A percentile compares a stretch with the other conserved stretches of the same genome.
These are phyloP conservation scores for Cyclargus thomasi DNA, from an alignment of 1,140 invertebrate species.

Conservation along the genomic window DNA sequence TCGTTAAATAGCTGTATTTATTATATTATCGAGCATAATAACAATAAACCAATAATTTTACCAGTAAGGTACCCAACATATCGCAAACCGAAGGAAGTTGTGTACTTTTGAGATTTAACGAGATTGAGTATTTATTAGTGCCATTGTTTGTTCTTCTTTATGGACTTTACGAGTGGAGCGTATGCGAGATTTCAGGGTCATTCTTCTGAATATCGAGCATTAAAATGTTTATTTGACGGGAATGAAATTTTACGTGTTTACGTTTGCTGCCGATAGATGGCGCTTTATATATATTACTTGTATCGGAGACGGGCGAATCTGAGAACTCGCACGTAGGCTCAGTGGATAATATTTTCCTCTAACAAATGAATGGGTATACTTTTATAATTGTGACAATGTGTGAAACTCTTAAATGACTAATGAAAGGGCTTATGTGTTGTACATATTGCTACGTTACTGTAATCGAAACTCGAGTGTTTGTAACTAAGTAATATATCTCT, in stretches of 20 bases:
- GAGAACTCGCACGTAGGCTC: background rate
- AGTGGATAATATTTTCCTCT: background rate
- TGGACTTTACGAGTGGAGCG: background rate
- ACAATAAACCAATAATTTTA: constrained; percentile 7
- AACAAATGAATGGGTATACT: constrained; percentile 7
- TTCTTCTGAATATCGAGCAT: no score
- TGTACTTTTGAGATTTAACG: constrained; percentile 6
- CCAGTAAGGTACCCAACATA: constrained; percentile 8
- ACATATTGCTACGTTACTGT: background rate
- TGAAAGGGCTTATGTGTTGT: background rate
- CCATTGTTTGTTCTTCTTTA: constrained; percentile 10
- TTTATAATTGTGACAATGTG: constrained; percentile 2
- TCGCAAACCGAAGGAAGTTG: background rate
- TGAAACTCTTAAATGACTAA: constrained; percentile 1
- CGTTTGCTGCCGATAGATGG: constrained; percentile 13
- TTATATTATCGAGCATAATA: constrained; percentile 12
- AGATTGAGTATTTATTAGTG: constrained; percentile 11
- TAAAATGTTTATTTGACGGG: background rate
- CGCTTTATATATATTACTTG: background rate
- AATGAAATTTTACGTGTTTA: background rate
- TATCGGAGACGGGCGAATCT: background rate
- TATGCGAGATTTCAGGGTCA: background rate
- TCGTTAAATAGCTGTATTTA: constrained; percentile 12
- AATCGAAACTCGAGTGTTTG: background rate
- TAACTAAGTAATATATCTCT: background rate